Base-by-base conservation (phyloP, 2,797 vertebrate species). In the Gambelia wislizenii region DNA sequence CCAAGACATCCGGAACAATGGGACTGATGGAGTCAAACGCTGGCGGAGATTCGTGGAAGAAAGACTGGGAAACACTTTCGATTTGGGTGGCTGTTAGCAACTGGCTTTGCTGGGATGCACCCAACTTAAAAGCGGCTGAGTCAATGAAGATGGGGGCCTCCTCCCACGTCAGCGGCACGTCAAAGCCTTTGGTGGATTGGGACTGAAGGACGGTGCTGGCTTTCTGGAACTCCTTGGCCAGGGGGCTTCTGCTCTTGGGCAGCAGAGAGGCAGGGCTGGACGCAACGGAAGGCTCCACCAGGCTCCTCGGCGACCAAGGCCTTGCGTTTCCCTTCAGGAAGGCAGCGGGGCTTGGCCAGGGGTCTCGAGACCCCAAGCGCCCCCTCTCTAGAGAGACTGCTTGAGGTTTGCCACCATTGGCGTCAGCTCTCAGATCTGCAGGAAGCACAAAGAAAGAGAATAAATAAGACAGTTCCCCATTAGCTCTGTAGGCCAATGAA, bases 391-490 rank as follows among this genome's bases (percentile, higher is more conserved):
- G 20, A 20, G 89, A 88, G 1, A 0, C 70, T 0, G 70, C 44
- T 1, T 36, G 86, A 78, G 83, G 4, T 13, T 91, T 25, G 33
- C 89, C 0, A 6, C 47, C 3, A 59, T 91, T 93, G 61, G 9
- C 10, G 69, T 96, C 95, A 90, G 86, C 47, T 79, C 79, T 95
- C 79, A 69, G 87, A 86, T 95, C 95, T 96, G 95, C n/a, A 77
- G 87, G 89, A 49, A 85, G 84, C 0, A 6, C 56, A 83, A 89
- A 16, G 61, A 10, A 47, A 18, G 69, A 30, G 8, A 83, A 14
- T 33, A 36, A 83, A 14, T 33, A 36, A n/a, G 47, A 0, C 3
- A 10, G 2, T n/a, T 33, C 13, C 14, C 56, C 1, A 22, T 27
- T 44, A 64, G n/a, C 39, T 6, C 22, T 30, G 6, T 13, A 27